Conservation (phyloP, 2,797 vertebrate genomes). For the Propithecus perrieri region DNA sequence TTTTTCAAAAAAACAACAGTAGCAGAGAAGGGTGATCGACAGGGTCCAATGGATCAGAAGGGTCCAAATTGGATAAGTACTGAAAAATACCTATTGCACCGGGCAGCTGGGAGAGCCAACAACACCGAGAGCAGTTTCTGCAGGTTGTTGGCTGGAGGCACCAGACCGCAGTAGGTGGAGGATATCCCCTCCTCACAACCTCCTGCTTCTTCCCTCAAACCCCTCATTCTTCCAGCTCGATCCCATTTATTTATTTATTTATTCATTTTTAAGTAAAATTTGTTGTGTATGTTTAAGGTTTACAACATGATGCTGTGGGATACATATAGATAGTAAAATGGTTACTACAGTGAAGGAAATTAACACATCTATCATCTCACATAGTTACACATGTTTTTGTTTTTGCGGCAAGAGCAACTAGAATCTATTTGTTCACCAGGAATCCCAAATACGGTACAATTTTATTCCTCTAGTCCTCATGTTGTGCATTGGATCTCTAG, state of each 20-base stretch:
- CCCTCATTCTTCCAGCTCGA: not conserved
- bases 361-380: not conserved
- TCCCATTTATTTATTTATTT: not conserved
- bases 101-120: not conserved
- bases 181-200: not conserved
- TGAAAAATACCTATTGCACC: not conserved
- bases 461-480: not conserved
- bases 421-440: not conserved
- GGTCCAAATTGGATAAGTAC: not conserved
- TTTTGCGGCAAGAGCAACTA: not conserved
- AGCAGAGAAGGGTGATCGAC: not conserved
- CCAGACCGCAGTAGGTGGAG: not conserved
- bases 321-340: not conserved
- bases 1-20: not conserved
- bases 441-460: not conserved
- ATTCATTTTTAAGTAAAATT: not conserved
- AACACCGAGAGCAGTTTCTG: not conserved
- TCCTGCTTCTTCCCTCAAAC: not conserved
- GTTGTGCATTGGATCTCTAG: not conserved
- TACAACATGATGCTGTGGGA: not conserved
- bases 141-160: no score
- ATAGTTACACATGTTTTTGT: not conserved
- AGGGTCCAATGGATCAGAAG: not conserved
- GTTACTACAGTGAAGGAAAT: not conserved
- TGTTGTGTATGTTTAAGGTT: not conserved